Evolutionary conservation across 1,140 invertebrate genomes (phyloP).

Genomic region (Maniola jurtina): DNA sequence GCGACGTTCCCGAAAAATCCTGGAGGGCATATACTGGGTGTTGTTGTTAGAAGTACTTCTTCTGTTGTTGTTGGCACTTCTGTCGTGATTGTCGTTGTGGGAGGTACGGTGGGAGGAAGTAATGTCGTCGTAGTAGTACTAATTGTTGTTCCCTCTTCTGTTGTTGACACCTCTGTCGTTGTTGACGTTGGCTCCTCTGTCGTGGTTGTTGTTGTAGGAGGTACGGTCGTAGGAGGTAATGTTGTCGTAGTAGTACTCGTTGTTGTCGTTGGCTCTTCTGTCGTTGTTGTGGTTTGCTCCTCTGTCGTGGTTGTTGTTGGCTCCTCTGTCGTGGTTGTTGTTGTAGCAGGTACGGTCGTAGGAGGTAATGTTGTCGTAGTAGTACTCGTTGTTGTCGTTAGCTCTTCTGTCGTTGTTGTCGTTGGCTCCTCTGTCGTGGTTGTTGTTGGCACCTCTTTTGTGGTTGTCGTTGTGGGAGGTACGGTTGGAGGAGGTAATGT

Average conservation of each 20-base stretch:
- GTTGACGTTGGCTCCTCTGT: slow-evolving; percentile 3
- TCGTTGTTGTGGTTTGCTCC: too few species aligned
- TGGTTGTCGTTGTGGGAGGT: background rate
- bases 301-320: too few species aligned
- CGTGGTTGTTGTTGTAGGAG: too few species aligned
- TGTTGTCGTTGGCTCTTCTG: slow-evolving; percentile 17
- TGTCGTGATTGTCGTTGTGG: slow-evolving; percentile 7
- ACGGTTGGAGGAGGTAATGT: slow-evolving; percentile 12
- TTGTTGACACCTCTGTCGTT: slow-evolving; percentile 21
- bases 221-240: background rate
- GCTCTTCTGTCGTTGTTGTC: background rate
- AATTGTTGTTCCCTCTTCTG: slow-evolving; percentile 13
- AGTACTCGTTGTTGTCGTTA: background rate
- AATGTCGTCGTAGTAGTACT: background rate
- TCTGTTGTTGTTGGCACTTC: slow-evolving; percentile 22
- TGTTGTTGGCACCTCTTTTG: background rate
- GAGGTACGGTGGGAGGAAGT: background rate
- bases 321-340: background rate
- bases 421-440: background rate
- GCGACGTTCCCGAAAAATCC: slow-evolving; percentile 23
- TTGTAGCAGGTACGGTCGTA: too few species aligned
- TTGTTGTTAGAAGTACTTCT: slow-evolving; percentile 7
- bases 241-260: slow-evolving; percentile 20
- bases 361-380: background rate
- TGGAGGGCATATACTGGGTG: slow-evolving; percentile 19